These are phyloP conservation scores for Camponotus vicinus DNA, from an alignment of 1,140 invertebrate genomes.

Conservation along the genomic window DNA sequence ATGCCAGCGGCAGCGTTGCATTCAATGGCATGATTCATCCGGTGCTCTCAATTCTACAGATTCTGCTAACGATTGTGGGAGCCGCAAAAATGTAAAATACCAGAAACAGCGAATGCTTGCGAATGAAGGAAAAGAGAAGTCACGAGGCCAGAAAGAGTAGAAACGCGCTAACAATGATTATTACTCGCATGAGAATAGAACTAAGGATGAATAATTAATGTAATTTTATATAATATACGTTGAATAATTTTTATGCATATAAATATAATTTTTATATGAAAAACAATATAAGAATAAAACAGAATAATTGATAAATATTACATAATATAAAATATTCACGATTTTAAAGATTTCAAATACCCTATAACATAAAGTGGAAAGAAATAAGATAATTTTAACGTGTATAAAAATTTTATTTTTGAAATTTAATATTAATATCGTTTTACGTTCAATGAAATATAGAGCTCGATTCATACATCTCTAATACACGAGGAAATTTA, in stretches of 20 bases:
- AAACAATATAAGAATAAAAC: neutral
- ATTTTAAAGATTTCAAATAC: neutral
- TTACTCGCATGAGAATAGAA: neutral
- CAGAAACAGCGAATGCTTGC: conserved; percentile 61
- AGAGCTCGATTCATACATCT: neutral
- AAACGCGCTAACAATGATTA: neutral
- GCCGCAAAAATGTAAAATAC: conserved; percentile 74
- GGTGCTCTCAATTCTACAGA: conserved; percentile 71
- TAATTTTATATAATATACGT: no score
- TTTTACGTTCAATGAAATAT: neutral
- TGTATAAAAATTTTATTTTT: neutral
- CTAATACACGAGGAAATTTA: neutral
- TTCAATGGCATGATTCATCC: conserved; percentile 73
- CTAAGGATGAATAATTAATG: neutral
- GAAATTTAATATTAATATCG: neutral
- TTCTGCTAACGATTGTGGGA: conserved; percentile 60
- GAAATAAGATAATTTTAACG: neutral
- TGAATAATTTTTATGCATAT: neutral
- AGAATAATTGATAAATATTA: neutral
- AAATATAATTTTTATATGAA: neutral
- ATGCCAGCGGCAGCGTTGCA: conserved; percentile 65
- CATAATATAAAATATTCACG: neutral
- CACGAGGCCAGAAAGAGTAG: conserved; percentile 31
- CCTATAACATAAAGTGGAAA: neutral
- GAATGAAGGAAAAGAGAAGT: conserved; percentile 58